Evolutionary conservation across 1,140 invertebrate genomes (phyloP), one percentile per base, ranked within the genome.

Genomic region (Nephila pilipes): DNA sequence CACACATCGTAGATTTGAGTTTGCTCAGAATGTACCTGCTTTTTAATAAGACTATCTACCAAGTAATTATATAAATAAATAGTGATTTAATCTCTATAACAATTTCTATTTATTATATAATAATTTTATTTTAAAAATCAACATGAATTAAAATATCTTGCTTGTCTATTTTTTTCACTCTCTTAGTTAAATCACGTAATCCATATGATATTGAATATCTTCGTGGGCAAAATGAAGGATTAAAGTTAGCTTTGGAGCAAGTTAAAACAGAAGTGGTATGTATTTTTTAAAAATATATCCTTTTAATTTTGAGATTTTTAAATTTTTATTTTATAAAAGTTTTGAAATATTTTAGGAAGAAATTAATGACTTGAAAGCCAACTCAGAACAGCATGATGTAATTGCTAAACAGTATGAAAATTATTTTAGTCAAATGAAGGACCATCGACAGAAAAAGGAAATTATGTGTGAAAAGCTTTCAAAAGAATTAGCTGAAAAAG

Each of bases 331-430:
- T 75, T 75, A 36, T 32, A 5, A 32, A 32, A 25, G 1, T 36
- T 6, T 75, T 75, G 6, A 16, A 75, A 36, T 4, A 75, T 81
- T 81, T 81, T 60, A 87, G 85, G 57, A 87, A 12, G 25, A 63
- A 36, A 54, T 54, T 36, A 32, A 87, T 22, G 55, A 87, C 18
- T 36, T 87, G 5, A 87, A 87, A 60, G 20, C 25, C n/a, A 32
- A 14, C 14, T 58, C 57, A 32, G n/a, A 22, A 16, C 20, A n/a
- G 12, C 18, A 54, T 20, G 60, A 88, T 25, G 1, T 16, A 18
- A 20, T 63, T 38, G n/a, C 46, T 25, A 65, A 88, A 18, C 29
- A 88, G 20, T 88, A 69, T 88, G 60, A 88, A 55, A 29, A 69
- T 2, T 88, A 32, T 54, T 69, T 69, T 20, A 12, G 16, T 29